Conservation (phyloP, 1,140 invertebrate genomes). For the Drosophila bifasciata region DNA sequence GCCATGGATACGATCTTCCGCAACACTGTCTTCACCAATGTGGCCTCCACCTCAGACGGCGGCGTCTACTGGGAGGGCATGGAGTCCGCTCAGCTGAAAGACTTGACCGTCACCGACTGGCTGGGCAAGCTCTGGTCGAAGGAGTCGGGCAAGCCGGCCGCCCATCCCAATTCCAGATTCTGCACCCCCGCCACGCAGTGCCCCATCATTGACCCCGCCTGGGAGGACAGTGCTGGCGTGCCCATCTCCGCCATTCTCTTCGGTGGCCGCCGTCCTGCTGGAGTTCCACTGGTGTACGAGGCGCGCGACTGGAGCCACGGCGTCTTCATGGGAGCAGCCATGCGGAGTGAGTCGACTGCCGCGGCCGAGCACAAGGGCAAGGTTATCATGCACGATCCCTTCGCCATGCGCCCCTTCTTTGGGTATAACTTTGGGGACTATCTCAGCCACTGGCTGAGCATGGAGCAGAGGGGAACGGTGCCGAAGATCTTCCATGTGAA, state of each 20-base stretch:
- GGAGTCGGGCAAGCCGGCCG: constrained; percentile 88
- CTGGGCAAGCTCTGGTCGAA: constrained; percentile 88
- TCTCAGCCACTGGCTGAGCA: constrained; percentile 93
- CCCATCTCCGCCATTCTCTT: constrained; percentile 97
- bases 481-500: constrained; percentile 97
- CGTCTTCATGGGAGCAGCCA: constrained; percentile 94
- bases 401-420: constrained; percentile 98
- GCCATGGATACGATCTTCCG: constrained; percentile 95
- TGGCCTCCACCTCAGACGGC: constrained; percentile 95
- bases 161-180: constrained; percentile 95
- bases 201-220: constrained; percentile 93
- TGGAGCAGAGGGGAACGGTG: constrained; percentile 87
- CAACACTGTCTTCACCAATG: constrained; percentile 97
- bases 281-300: constrained; percentile 96
- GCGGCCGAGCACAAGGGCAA: constrained; percentile 96
- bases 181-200: constrained; percentile 94
- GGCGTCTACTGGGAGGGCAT: constrained; percentile 97
- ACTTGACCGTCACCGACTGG: constrained; percentile 90
- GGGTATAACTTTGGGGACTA: constrained; percentile 98
- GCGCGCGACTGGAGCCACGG: constrained; percentile 95
- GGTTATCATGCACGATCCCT: constrained; percentile 96
- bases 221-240: constrained; percentile 92
- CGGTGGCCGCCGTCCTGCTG: constrained; percentile 93
- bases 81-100: constrained; percentile 86
- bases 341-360: constrained; percentile 96